A percentile compares a stretch with the other conserved stretches of the same genome.
Conservation (phyloP, 2,797 vertebrate genomes). For the Vultur gryphus region DNA sequence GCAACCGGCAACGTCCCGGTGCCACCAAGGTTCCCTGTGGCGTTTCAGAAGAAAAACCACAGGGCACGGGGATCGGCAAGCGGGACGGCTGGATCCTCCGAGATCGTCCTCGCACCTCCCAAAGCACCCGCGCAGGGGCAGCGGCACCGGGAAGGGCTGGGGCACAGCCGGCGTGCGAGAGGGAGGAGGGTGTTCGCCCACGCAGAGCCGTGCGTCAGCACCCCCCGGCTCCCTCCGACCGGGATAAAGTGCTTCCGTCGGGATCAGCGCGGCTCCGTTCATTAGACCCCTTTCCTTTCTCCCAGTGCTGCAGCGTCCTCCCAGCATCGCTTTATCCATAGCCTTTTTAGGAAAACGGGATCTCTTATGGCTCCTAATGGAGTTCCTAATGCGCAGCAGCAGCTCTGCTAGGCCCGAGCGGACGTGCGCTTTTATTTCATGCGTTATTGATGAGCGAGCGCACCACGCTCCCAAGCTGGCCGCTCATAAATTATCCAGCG, state of each 20-base stretch:
- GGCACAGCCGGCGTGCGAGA: accelerated
- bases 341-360: neutral
- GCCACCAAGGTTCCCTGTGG: neutral
- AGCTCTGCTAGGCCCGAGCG: neutral
- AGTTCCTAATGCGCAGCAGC: neutral
- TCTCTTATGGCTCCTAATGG: neutral
- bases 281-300: neutral
- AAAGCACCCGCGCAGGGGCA: accelerated
- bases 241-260: neutral
- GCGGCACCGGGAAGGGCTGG: neutral
- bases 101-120: neutral
- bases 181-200: neutral
- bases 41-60: neutral
- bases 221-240: neutral
- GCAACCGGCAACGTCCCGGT: accelerated
- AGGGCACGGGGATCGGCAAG: neutral
- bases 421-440: accelerated
- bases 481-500: neutral
- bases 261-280: neutral
- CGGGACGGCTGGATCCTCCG: accelerated
- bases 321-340: accelerated
- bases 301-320: neutral
- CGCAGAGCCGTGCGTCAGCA: neutral
- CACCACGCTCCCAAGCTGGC: neutral
- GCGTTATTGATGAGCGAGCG: neutral